phyloP scores from a whole-genome alignment of 2,797 vertebrate genomes.

The Anguilla marmorata region DNA sequence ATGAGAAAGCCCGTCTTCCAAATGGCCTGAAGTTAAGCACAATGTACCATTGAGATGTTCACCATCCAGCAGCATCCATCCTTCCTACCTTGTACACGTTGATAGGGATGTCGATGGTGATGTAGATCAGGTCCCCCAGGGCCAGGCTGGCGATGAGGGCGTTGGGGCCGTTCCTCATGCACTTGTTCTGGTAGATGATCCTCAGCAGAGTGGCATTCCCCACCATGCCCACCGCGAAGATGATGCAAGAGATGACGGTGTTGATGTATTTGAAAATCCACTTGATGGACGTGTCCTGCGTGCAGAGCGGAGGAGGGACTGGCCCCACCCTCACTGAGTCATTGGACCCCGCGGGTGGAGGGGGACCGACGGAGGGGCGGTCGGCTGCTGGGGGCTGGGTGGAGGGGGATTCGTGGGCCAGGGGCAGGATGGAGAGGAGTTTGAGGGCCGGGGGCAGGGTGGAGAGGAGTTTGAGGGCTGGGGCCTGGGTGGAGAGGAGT shows the following conservation, averaged over 20 bases:
- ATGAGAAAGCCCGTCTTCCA: neutral
- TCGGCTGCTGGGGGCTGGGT: neutral
- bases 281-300: conserved; percentile 55
- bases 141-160: conserved; percentile 93
- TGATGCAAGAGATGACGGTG: conserved; percentile 82
- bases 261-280: conserved; percentile 85
- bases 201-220: conserved; percentile 90
- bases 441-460: neutral
- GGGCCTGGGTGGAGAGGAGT: neutral
- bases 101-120: conserved; percentile 83
- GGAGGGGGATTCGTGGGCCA: conserved; percentile 8
- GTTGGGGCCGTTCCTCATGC: conserved; percentile 94
- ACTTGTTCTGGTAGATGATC: conserved; percentile 94
- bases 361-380: neutral
- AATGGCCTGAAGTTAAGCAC: neutral
- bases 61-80: neutral
- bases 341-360: conserved; percentile 18
- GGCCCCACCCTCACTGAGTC: neutral
- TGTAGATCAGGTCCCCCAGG: conserved; percentile 93
- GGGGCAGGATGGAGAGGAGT: neutral
- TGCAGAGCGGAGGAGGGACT: conserved; percentile 43
- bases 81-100: conserved; percentile 85
- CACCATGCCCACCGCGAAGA: conserved; percentile 89
- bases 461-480: conserved; percentile 11
- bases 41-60: neutral